Conservation (phyloP, 2,797 vertebrate species). For the Tenualosa ilisha region DNA sequence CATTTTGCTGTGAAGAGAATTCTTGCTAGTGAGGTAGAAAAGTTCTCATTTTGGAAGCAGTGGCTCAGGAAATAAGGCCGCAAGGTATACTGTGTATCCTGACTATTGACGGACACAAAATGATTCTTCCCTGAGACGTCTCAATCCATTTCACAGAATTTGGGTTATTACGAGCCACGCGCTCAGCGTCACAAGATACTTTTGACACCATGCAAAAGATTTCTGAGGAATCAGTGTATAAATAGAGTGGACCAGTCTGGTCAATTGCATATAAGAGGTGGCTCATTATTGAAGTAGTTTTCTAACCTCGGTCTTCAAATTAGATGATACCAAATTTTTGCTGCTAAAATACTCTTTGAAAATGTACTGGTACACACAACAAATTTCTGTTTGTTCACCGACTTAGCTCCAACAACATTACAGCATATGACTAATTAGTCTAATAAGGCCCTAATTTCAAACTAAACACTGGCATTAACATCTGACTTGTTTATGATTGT, state of each 20-base stretch:
- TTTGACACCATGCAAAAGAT: background rate
- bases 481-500: background rate
- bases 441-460: background rate
- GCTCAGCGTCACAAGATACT: background rate
- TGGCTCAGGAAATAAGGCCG: constrained; percentile 53
- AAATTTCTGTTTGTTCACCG: background rate
- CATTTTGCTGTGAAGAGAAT: background rate
- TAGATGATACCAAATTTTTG: background rate
- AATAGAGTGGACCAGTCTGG: background rate
- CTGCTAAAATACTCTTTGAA: background rate
- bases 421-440: background rate
- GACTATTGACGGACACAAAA: constrained; percentile 67
- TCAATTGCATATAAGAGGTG: background rate
- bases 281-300: background rate
- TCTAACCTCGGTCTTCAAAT: background rate
- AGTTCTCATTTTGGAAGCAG: constrained; percentile 47
- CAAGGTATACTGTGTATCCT: constrained; percentile 59
- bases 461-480: background rate
- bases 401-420: background rate
- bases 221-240: background rate
- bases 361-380: background rate
- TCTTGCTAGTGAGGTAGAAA: constrained; percentile 63
- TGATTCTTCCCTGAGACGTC: constrained; percentile 50
- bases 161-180: background rate
- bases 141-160: background rate